phyloP scores from a whole-genome alignment of 2,888 invertebrate species.

The Parnassius orleans region DNA sequence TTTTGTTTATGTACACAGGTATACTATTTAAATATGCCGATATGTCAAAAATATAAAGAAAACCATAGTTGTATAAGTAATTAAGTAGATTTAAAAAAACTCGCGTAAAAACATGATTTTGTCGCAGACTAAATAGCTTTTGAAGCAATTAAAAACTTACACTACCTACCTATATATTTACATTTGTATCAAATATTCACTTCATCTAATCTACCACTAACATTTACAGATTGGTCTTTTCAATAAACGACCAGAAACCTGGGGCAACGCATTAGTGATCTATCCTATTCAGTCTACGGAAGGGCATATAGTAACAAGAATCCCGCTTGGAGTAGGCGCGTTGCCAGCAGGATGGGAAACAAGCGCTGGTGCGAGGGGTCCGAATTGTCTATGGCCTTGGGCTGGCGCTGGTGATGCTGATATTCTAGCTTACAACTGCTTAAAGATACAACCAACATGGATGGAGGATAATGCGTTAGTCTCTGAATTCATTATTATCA shows the following conservation, averaged over 20 bases:
- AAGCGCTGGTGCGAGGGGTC: slow-evolving; percentile 60
- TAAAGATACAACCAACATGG: slow-evolving; percentile 92
- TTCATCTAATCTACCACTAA: not conserved
- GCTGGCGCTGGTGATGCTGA: slow-evolving; percentile 83
- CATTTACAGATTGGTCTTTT: slow-evolving; percentile 68
- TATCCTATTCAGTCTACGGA: slow-evolving; percentile 54
- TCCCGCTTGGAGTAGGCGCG: slow-evolving; percentile 76
- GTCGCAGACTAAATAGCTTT: no score
- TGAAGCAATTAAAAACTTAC: no score
- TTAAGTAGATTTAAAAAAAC: no score
- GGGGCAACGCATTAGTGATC: slow-evolving; percentile 62
- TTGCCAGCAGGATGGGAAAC: slow-evolving; percentile 82
- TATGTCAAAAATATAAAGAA: no score
- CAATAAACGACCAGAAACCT: slow-evolving; percentile 54
- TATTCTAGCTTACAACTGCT: slow-evolving; percentile 84
- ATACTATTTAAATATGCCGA: no score
- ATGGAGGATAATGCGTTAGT: slow-evolving; percentile 84
- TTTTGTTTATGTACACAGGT: no score
- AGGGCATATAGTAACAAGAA: slow-evolving; percentile 74
- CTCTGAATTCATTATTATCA: not conserved
- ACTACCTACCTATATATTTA: no score
- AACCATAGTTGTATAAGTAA: no score
- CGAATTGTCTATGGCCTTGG: slow-evolving; percentile 85
- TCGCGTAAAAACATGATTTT: no score
- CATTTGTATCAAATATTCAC: no score